Evolutionary conservation across 2,888 invertebrate species (phyloP), one percentile per base, ranked within the genome.

Genomic region (Octonoba sinensis): DNA sequence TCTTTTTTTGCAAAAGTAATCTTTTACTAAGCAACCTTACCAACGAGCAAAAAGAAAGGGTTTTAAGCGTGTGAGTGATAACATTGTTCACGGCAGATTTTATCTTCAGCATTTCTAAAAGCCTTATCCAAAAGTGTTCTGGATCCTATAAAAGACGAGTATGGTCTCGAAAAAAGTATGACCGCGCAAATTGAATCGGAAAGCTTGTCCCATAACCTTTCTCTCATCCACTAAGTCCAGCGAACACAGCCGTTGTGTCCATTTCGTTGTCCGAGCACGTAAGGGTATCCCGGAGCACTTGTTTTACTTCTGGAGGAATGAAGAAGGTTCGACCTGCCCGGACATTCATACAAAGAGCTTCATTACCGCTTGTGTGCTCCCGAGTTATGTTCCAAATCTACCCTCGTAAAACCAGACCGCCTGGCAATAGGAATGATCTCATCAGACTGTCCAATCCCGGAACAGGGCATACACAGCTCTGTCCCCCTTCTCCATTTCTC

Each of bases 291-390:
- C 73, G 67, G 47, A 74, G 73, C 67, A 81, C 73, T 81, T 81
- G 79, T 81, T 81, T 73, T 67, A 81, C 73, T 60, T 60, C 67
- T 57, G 60, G 72, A 59, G 67, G 36, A 36, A 57, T 75, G 75
- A 75, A 69, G 70, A 64, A 62, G 62, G 69, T 18, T 47, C 65
- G 20, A 36, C 59, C 18, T 22, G 60, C 47, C n/a, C 57, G 73
- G 79, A 81, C 73, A 81, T 69, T 36, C 79, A 81, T 81, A 81
- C 79, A 81, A 81, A 81, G 79, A 81, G 73, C 79, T 69, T 81
- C 79, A 81, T 81, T 81, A 81, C 79, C 73, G 54, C 69, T 69
- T 67, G 24, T 47, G 76, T 60, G 60, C 54, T 36, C 67, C 44
- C 67, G 27, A 73, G 79, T 73, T 73, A 81, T 81, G 67, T 67